phyloP scores from a whole-genome alignment of 2,113 vertebrate genomes.

The Potamarius usumacintae region DNA sequence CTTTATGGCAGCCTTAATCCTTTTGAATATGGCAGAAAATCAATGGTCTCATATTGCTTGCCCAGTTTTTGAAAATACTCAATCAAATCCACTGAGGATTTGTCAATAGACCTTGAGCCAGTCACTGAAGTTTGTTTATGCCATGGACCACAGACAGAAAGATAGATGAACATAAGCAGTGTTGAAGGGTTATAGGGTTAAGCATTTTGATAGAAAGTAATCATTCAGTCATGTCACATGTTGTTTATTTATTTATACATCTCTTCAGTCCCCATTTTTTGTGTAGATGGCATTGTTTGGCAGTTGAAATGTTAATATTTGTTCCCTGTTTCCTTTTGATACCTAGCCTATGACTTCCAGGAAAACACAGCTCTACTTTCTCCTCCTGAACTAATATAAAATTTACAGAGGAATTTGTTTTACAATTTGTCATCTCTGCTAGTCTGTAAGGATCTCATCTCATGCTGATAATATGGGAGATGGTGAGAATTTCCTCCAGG shows the following conservation, averaged over 20 bases:
- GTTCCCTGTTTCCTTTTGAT: slow-evolving; percentile 4
- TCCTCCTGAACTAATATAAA: slow-evolving; percentile 11
- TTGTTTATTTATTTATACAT: slow-evolving; percentile 7
- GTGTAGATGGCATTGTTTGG: not conserved
- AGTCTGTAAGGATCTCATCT: slow-evolving; percentile 41
- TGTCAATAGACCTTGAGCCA: slow-evolving; percentile 51
- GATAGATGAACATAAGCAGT: slow-evolving; percentile 43
- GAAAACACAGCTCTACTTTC: slow-evolving; percentile 24
- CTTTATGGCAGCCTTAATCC: slow-evolving; percentile 78
- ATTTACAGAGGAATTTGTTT: slow-evolving; percentile 35
- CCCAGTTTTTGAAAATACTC: slow-evolving; percentile 73
- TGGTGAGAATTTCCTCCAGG: slow-evolving; percentile 41
- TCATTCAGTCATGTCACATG: not conserved
- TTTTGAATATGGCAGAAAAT: slow-evolving; percentile 81
- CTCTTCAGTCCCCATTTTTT: not conserved
- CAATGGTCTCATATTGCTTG: slow-evolving; percentile 73
- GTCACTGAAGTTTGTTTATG: slow-evolving; percentile 50
- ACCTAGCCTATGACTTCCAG: not conserved
- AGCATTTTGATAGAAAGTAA: slow-evolving; percentile 1
- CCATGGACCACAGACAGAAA: slow-evolving; percentile 48
- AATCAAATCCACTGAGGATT: slow-evolving; percentile 70
- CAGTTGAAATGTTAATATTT: not conserved
- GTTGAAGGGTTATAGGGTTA: slow-evolving; percentile 9
- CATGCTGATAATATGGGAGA: slow-evolving; percentile 32
- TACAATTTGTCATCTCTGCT: slow-evolving; percentile 45